Percentiles rank a stretch among this genome's conserved stretches.
Conservation (phyloP, 2,888 invertebrate genomes). For the Parnassius mnemosyne region DNA sequence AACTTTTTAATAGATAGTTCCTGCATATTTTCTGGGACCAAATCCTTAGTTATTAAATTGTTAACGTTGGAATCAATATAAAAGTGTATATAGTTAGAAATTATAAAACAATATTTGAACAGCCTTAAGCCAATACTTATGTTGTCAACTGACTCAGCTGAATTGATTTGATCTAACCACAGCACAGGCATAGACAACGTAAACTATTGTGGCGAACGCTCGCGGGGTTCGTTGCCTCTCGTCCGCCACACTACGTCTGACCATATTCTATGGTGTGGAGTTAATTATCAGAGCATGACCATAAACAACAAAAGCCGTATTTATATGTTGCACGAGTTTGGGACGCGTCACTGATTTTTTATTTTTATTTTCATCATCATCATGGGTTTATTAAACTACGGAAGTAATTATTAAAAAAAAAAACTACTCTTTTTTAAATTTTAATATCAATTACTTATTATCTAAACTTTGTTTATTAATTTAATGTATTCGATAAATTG, state of each 20-base stretch:
- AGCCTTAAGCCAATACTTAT: no score
- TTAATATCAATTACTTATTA: not conserved
- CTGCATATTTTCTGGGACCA: not conserved
- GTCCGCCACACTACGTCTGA: slow-evolving; percentile 40
- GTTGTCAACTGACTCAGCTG: no score
- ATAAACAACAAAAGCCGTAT: slow-evolving; percentile 38
- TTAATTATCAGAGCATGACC: slow-evolving; percentile 45
- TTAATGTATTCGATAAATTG: slow-evolving; percentile 13
- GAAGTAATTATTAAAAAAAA: slow-evolving; percentile 4
- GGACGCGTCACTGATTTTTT: slow-evolving; percentile 54
- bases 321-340: slow-evolving; percentile 47
- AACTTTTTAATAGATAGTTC: no score
- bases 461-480: slow-evolving; percentile 8
- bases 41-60: no score
- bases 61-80: no score
- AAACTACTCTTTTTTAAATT: not conserved
- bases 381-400: slow-evolving; percentile 28
- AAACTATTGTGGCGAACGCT: slow-evolving; percentile 42
- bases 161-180: slow-evolving; percentile 33
- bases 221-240: slow-evolving; percentile 35
- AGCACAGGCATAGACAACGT: slow-evolving; percentile 39
- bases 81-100: no score
- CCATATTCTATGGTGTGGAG: slow-evolving; percentile 41
- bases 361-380: slow-evolving; percentile 46
- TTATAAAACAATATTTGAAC: no score